These are phyloP conservation scores for Gnathonemus echidnorhynchus DNA, from an alignment of 2,113 vertebrate species.

Conservation along the genomic window DNA sequence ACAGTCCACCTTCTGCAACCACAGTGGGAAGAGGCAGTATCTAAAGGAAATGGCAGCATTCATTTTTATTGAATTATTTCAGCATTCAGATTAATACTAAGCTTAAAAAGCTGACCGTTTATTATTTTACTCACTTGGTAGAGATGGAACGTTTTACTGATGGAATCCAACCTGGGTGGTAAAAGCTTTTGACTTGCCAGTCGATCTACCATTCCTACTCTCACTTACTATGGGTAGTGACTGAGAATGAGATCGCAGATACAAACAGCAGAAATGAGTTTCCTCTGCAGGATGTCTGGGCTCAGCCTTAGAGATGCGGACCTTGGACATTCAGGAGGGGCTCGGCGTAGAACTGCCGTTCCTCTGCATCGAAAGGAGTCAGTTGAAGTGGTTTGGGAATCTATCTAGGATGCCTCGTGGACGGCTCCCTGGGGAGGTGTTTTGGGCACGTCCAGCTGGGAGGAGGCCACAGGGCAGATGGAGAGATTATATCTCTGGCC, in stretches of 20 bases:
- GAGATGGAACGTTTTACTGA: not conserved
- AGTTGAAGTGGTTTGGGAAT: no score
- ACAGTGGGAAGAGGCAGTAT: not conserved
- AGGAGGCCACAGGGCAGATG: no score
- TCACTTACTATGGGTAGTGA: not conserved
- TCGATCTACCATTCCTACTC: no score
- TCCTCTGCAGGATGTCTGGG: not conserved
- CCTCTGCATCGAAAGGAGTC: not conserved
- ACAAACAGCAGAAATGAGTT: not conserved
- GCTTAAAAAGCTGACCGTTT: not conserved
- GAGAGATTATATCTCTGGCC: no score
- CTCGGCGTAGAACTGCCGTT: not conserved
- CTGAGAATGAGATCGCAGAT: not conserved
- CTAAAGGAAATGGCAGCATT: not conserved
- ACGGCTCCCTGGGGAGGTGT: no score
- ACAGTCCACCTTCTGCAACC: not conserved
- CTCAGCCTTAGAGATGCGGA: not conserved
- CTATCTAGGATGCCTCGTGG: no score
- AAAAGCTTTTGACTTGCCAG: not conserved
- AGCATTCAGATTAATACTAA: not conserved
- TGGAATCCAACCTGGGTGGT: not conserved
- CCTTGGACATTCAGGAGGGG: not conserved
- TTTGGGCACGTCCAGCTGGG: no score
- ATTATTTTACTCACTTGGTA: not conserved
- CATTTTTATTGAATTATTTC: not conserved